A percentile compares a stretch with the other conserved stretches of the same genome.
Evolutionary conservation across 1,140 invertebrate species (phyloP).

Genomic region (Tenebrio molitor): DNA sequence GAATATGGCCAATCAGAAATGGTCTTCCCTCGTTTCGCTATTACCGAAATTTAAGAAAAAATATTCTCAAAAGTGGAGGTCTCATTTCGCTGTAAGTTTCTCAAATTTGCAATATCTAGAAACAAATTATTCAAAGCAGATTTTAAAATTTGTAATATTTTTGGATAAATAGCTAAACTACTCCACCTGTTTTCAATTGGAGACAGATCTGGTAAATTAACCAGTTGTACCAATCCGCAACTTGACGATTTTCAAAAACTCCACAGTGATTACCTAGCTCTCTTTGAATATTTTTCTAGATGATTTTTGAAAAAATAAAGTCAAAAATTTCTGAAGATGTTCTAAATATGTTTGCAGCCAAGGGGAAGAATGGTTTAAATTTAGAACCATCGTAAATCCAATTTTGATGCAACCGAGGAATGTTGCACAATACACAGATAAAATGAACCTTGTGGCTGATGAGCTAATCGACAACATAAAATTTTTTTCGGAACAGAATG

Average conservation of each 20-base stretch:
- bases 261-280: too few species aligned
- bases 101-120: too few species aligned
- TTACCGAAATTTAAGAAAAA: conserved; percentile 47
- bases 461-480: conserved; percentile 71
- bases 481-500: conserved; percentile 68
- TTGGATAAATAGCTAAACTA: too few species aligned
- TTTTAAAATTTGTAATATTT: too few species aligned
- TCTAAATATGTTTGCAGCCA: conserved; percentile 64
- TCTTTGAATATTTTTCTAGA: too few species aligned
- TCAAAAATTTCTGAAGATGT: conserved; percentile 6
- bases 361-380: conserved; percentile 70
- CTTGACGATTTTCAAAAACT: too few species aligned
- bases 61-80: conserved; percentile 48
- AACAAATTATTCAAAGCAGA: too few species aligned
- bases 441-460: conserved; percentile 68
- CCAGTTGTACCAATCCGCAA: too few species aligned
- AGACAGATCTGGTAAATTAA: too few species aligned
- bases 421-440: conserved; percentile 68
- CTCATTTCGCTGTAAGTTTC: conserved; percentile 48
- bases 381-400: conserved; percentile 70
- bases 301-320: too few species aligned
- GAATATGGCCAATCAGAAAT: conserved; percentile 50
- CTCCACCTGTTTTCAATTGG: too few species aligned
- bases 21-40: conserved; percentile 42
- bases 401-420: conserved; percentile 71